Conservation (phyloP, 2,797 vertebrate species). For the Myripristis jacobus region DNA sequence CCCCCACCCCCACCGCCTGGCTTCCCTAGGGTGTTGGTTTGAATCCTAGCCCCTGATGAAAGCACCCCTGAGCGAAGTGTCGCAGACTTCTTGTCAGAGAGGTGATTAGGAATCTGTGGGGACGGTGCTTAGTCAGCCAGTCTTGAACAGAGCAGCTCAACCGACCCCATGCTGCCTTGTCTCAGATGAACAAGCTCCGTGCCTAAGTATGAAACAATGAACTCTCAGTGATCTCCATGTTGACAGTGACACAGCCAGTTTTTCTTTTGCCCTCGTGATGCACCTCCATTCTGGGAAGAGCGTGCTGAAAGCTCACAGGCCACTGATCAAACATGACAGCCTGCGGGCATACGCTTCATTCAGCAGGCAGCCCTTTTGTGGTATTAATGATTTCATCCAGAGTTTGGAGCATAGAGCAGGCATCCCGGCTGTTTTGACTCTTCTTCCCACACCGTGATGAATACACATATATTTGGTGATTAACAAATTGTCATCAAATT, state of each 20-base stretch:
- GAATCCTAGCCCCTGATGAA: slow-evolving; percentile 43
- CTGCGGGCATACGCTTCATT: slow-evolving; percentile 18
- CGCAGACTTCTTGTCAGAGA: slow-evolving; percentile 56
- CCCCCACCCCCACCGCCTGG: slow-evolving; percentile 52
- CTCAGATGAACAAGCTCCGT: slow-evolving; percentile 30
- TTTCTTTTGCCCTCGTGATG: slow-evolving; percentile 51
- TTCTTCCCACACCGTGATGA: slow-evolving; percentile 9
- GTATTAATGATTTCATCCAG: neutral
- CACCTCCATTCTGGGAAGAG: slow-evolving; percentile 66
- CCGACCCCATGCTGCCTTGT: slow-evolving; percentile 31
- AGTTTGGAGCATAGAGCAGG: slow-evolving; percentile 21
- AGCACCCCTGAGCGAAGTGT: slow-evolving; percentile 40
- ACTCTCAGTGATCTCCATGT: slow-evolving; percentile 26
- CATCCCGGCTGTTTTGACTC: slow-evolving; percentile 45
- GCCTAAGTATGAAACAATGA: slow-evolving; percentile 38
- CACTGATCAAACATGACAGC: slow-evolving; percentile 58
- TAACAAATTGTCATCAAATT: slow-evolving; percentile 18
- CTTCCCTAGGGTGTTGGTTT: slow-evolving; percentile 43
- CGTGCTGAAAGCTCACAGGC: slow-evolving; percentile 46
- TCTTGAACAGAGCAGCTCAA: slow-evolving; percentile 45
- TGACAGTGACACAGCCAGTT: slow-evolving; percentile 36
- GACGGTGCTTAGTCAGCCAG: slow-evolving; percentile 54
- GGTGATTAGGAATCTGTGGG: slow-evolving; percentile 62
- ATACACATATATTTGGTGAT: slow-evolving; percentile 21
- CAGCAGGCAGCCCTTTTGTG: slow-evolving; percentile 34